These are phyloP conservation scores for Pygathrix nemaeus DNA, from an alignment of 2,113 vertebrate species.

Conservation along the genomic window DNA sequence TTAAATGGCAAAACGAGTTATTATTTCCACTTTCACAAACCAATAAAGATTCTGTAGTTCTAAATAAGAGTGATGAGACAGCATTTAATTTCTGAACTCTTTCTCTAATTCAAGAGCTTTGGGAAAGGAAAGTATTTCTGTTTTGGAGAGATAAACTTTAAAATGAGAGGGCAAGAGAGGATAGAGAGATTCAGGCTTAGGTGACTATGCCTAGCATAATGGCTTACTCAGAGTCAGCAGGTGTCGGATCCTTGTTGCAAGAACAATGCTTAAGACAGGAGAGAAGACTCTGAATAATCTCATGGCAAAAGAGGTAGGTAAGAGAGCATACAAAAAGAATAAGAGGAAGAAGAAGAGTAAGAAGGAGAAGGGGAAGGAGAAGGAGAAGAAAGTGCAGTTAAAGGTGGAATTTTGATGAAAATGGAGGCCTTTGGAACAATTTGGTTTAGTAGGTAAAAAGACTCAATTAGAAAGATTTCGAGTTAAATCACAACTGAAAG, in stretches of 20 bases:
- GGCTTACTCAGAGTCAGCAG: neutral
- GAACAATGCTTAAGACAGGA: neutral
- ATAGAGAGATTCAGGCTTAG: neutral
- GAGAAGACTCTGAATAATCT: neutral
- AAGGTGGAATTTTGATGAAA: slow-evolving; percentile 1
- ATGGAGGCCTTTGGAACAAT: neutral
- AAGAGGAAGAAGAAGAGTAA: neutral
- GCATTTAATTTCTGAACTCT: slow-evolving; percentile 47
- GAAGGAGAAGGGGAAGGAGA: too few species aligned
- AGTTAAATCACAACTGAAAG: neutral
- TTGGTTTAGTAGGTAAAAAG: neutral
- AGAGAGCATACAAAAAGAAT: neutral
- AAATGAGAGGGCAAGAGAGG: neutral
- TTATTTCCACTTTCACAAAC: slow-evolving; percentile 30
- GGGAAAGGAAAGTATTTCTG: slow-evolving; percentile 52
- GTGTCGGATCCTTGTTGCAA: neutral
- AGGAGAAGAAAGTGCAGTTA: neutral
- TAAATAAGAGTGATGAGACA: slow-evolving; percentile 19
- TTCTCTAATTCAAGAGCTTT: slow-evolving; percentile 21
- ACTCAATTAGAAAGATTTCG: neutral
- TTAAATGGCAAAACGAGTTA: slow-evolving; percentile 39
- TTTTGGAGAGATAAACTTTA: slow-evolving; percentile 48
- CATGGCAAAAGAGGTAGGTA: neutral
- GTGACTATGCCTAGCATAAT: neutral
- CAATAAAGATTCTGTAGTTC: slow-evolving; percentile 17